Evolutionary conservation across 2,888 invertebrate species (phyloP), one percentile per base, ranked within the genome.

Genomic region (Chalcis sispes): DNA sequence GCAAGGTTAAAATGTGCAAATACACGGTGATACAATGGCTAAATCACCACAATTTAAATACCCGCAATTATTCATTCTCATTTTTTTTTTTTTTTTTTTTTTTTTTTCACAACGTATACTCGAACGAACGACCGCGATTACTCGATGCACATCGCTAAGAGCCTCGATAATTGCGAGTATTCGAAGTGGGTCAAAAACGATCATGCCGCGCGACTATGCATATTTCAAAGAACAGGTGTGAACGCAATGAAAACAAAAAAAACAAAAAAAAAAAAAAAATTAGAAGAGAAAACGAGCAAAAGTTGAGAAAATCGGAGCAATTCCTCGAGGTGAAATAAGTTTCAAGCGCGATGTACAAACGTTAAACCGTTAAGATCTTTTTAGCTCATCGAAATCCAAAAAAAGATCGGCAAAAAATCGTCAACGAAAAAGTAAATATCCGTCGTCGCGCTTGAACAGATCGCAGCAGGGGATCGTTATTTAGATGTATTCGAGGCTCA

Each of bases 111-210:
- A n/a, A n/a, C n/a, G n/a, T n/a, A 46, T 15, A 46, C n/a, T 46
- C 13, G 15, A 36, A 46, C n/a, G 4, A 18, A n/a, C n/a, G 25
- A 18, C 36, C 46, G 29, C 32, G 18, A 52, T 65, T 36, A 23
- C 29, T 50, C 20, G 50, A 18, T 64, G 25, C 42, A 10, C 13
- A 23, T n/a, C 27, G 10, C 18, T 5, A 23, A 42, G 18, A 64
- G 20, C 18, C 64, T 64, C 64, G 64, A 48, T 64, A 64, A 48
- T 32, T 29, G 18, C 23, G 1, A 15, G 4, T 13, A 2, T 59
- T 3, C 15, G 8, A 65, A 54, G 25, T 66, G 40, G 65, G 65
- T 66, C 65, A 66, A 40, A 66, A 66, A 25, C 65, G 36, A 29
- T 64, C 50, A 20, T 27, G 8, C n/a, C 29, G 3, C 15, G 32